Percentiles rank a stretch among this genome's conserved stretches.
phyloP scores from a whole-genome alignment of 2,113 vertebrate genomes.

The Peromyscus leucopus region DNA sequence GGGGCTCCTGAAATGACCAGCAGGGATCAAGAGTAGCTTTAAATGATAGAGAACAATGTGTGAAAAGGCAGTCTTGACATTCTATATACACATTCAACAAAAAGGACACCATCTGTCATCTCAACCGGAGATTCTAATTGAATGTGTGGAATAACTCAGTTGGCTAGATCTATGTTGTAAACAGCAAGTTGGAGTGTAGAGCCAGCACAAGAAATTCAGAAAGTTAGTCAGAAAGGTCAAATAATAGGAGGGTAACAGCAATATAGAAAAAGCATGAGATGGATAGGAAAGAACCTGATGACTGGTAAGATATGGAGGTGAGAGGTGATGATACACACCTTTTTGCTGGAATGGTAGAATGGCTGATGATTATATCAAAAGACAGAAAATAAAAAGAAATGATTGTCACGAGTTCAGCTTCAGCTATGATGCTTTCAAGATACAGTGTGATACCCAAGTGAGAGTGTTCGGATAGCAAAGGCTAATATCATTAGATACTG shows the following conservation, averaged over 20 bases:
- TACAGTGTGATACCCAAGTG: not conserved
- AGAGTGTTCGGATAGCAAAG: not conserved
- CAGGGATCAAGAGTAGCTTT: not conserved
- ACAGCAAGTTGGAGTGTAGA: not conserved
- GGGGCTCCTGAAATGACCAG: too few species aligned
- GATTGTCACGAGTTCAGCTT: not conserved
- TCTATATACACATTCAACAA: not conserved
- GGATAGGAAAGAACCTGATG: not conserved
- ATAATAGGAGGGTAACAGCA: not conserved
- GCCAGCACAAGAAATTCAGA: not conserved
- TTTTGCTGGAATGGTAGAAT: not conserved
- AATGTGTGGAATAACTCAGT: not conserved
- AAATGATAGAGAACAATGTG: not conserved
- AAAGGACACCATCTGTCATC: not conserved
- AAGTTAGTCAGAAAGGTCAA: not conserved
- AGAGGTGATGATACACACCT: not conserved
- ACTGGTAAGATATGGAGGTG: not conserved
- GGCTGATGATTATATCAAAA: not conserved
- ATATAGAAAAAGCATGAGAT: not conserved
- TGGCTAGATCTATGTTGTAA: not conserved
- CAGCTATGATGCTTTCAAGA: constrained; percentile 11
- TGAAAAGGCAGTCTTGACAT: not conserved
- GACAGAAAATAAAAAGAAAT: constrained; percentile 7
- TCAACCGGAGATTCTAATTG: not conserved
- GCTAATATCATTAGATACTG: not conserved